Evolutionary conservation across 2,888 invertebrate genomes (phyloP), one percentile per base, ranked within the genome.

Genomic region (Melikaiella ostensackeni): DNA sequence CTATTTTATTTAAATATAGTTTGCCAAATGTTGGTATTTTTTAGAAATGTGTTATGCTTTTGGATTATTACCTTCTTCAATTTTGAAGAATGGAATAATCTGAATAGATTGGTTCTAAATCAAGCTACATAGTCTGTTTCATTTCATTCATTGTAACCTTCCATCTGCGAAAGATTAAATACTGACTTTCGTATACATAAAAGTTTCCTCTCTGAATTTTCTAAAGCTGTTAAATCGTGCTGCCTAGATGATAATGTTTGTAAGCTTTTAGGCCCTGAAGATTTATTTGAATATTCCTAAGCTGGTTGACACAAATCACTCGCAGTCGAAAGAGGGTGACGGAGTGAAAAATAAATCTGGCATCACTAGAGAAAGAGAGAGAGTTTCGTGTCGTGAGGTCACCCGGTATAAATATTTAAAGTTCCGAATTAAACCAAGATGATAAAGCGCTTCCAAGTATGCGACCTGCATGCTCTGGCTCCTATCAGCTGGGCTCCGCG

Each of bases 351-450:
- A 85, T 85, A 85, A 85, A 79, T 70, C 50, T 55, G 33, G 62
- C 63, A 50, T 35, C 50, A 33, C 24, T 11, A 11, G 38, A 76
- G 27, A 59, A 59, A 59, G n/a, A 66, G 24, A 76, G 46, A 73
- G 75, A 74, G 75, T 78, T 80, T 64, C 80, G 84, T 88, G 88
- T 88, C 88, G 84, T 87, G 87, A 89, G 89, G 89, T 89, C 89
- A 88, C 88, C 87, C 86, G 88, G 87, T 89, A 89, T 89, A 89
- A 89, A 89, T 89, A 89, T 89, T 89, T 89, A 84, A 87, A 89
- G 86, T 88, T 87, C 87, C 86, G 87, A 89, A 89, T 89, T 88
- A 89, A 89, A 86, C 87, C 86, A 84, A 86, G 86, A 89, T 88
- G 89, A 89, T 89, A 90, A 89, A 89, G 88, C 87, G 86, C 75